Evolutionary conservation across 1,140 invertebrate genomes (phyloP), one percentile per base, ranked within the genome.

Genomic region (Palaemon carinicauda): DNA sequence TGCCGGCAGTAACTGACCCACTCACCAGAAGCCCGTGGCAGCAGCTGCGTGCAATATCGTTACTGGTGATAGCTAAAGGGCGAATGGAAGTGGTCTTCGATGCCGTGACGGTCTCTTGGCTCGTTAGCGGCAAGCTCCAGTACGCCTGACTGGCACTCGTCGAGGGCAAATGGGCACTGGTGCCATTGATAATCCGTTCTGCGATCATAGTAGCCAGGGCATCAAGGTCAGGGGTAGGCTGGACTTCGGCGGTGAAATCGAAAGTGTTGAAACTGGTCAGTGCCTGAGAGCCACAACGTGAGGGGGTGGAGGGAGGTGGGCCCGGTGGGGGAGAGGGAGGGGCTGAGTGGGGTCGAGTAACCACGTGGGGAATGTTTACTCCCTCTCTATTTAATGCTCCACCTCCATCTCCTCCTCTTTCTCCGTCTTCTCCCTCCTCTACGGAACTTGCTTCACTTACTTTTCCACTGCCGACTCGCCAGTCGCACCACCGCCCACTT

Each of bases 161-260:
- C 65, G 77, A 24, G 27, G 77, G 41, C 41, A 41, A 41, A 41
- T 41, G 41, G 41, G 41, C n/a, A n/a, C 29, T n/a, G 69, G 77
- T 80, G 51, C 84, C 84, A 86, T 31, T 86, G 77, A 86, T 86
- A 27, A 86, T 86, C 5, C 84, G 84, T 31, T 86, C 84, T n/a
- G 78, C 84, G 41, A 86, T 86, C 60, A 86, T 29, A 21, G 84
- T 86, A 41, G 84, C 84, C 84, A 86, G 84, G 17, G 84, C 84
- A n/a, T 86, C 84, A 86, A 86, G 84, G 84, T 86, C 84, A 86
- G 84, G 84, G 84, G 77, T 86, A 74, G 56, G 77, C 60, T 21
- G 84, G 74, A 10, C 77, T 31, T 52, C 77, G 51, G 19, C 31
- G 54, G 77, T 80, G 84, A 86, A 86, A 86, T 80, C 78, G 77